phyloP scores from a whole-genome alignment of 1,140 invertebrate species.

The roundworm (Caenorhabditis elegans) region WBcel235 BX284603.4:12454001-12454500 shows the following conservation, averaged over 20 bases:
- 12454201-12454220: slow-evolving; percentile 53
- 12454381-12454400: background rate
- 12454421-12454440: slow-evolving; percentile 41
- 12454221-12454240: background rate
- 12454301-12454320: slow-evolving; percentile 57
- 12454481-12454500: slow-evolving; percentile 59
- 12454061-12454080: slow-evolving; percentile 24
- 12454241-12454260: slow-evolving; percentile 37
- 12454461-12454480: slow-evolving; percentile 51
- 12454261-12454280: slow-evolving; percentile 57
- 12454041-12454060: slow-evolving; percentile 22
- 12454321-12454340: slow-evolving; percentile 58
- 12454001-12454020: slow-evolving; percentile 46
- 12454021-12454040: slow-evolving; percentile 46
- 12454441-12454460: slow-evolving; percentile 59
- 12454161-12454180: slow-evolving; percentile 58
- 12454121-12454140: slow-evolving; percentile 61
- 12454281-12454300: slow-evolving; percentile 61
- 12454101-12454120: slow-evolving; percentile 52
- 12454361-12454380: background rate
- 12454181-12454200: slow-evolving; percentile 59
- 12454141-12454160: slow-evolving; percentile 57
- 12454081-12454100: no score
- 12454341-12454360: slow-evolving; percentile 55
- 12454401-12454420: no score